Evolutionary conservation across 2,888 invertebrate species (phyloP).

Genomic region (Heliconius hortense): DNA sequence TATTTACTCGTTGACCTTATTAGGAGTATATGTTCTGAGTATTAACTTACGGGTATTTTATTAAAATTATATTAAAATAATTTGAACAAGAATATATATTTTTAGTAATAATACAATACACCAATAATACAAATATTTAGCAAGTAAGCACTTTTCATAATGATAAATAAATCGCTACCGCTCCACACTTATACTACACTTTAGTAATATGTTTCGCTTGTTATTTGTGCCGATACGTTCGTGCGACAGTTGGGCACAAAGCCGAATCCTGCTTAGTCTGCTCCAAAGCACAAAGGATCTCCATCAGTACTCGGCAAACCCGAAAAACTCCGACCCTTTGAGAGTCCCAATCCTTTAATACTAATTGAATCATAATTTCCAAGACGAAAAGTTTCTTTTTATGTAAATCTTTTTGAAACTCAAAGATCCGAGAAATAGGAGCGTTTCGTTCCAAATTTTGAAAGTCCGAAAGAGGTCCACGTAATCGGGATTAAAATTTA

Average conservation of each 20-base stretch:
- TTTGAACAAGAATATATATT: background rate
- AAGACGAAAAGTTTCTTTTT: constrained; percentile 79
- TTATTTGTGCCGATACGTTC: constrained; percentile 66
- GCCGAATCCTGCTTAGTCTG: constrained; percentile 74
- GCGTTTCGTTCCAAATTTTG: constrained; percentile 70
- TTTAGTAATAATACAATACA: background rate
- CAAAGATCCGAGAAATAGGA: constrained; percentile 69
- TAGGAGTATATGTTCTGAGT: background rate
- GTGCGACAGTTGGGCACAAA: constrained; percentile 65
- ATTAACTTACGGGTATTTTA: too few species aligned
- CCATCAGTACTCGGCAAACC: constrained; percentile 68
- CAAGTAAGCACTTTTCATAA: background rate
- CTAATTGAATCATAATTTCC: constrained; percentile 82
- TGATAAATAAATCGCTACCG: constrained; percentile 7
- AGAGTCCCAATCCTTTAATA: constrained; percentile 79
- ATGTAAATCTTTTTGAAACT: constrained; percentile 76
- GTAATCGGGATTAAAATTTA: constrained; percentile 66
- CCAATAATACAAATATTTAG: background rate
- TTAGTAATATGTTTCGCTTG: constrained; percentile 55
- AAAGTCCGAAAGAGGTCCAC: constrained; percentile 59
- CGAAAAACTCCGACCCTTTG: constrained; percentile 77
- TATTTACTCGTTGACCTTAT: background rate
- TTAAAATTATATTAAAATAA: too few species aligned
- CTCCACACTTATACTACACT: constrained; percentile 27
- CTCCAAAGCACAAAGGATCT: constrained; percentile 75